phyloP scores from a whole-genome alignment of 2,113 vertebrate genomes.

The Lucifuga dentata region DNA sequence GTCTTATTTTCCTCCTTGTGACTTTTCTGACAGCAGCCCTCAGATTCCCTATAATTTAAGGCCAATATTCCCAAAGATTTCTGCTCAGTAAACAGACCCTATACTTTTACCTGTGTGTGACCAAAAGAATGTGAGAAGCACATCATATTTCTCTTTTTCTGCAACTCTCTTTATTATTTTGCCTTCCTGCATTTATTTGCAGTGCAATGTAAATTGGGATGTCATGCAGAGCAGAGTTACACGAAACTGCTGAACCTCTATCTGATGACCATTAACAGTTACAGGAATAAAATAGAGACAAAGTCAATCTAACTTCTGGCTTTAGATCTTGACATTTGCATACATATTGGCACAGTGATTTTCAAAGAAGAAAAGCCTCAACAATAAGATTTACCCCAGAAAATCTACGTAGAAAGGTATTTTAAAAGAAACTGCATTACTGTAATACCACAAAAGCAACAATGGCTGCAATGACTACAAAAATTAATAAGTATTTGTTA shows the following conservation, averaged over 20 bases:
- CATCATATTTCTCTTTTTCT: constrained; percentile 14
- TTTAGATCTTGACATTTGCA: constrained; percentile 74
- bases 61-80: constrained; percentile 1
- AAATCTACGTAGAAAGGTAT: constrained; percentile 35
- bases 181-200: constrained; percentile 31
- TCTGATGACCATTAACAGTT: constrained; percentile 48
- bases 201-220: constrained; percentile 44
- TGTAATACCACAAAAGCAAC: background rate
- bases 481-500: background rate
- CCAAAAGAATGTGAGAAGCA: too few relatives aligned
- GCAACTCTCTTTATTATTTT: constrained; percentile 18
- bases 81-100: background rate
- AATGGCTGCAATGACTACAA: background rate
- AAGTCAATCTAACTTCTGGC: constrained; percentile 71
- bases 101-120: background rate
- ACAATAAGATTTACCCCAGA: constrained; percentile 48
- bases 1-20: background rate
- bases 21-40: background rate
- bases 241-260: constrained; percentile 58
- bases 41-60: background rate
- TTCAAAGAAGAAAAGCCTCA: constrained; percentile 61
- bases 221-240: constrained; percentile 51
- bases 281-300: constrained; percentile 54
- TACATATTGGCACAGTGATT: constrained; percentile 78
- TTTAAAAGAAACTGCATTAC: constrained; percentile 19